These are phyloP conservation scores for Pipa parva DNA, from an alignment of 2,113 vertebrate genomes.

Conservation along the genomic window DNA sequence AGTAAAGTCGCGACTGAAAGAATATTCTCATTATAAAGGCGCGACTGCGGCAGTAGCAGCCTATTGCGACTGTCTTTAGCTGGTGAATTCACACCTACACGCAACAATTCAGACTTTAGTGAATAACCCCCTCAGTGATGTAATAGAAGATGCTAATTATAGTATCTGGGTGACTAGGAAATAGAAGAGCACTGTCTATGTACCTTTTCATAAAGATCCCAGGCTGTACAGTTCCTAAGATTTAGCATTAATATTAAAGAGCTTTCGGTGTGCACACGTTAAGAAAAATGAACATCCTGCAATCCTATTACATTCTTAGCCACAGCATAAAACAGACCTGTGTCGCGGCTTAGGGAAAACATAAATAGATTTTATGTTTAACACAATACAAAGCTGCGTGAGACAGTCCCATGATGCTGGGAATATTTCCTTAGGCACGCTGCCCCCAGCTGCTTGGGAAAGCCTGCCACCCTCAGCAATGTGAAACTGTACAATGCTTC, in stretches of 20 bases:
- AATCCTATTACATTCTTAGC: background rate
- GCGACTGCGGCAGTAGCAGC: too few species aligned
- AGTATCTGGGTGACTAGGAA: too few species aligned
- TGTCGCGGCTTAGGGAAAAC: background rate
- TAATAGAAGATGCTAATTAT: too few species aligned
- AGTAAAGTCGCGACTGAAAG: too few species aligned
- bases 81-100: too few species aligned
- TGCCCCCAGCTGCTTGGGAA: background rate
- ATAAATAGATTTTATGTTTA: background rate
- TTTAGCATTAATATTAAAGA: background rate
- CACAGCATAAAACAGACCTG: background rate
- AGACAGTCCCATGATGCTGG: background rate
- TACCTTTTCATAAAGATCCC: background rate
- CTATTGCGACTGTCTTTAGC: too few species aligned
- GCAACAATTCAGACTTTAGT: too few species aligned
- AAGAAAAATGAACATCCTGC: background rate
- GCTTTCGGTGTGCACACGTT: background rate
- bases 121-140: too few species aligned
- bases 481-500: too few species aligned
- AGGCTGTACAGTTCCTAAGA: background rate
- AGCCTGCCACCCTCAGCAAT: too few species aligned
- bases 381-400: background rate
- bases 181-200: background rate
- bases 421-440: background rate
- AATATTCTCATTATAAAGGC: too few species aligned